These are phyloP conservation scores for Marronus borbonicus DNA, from an alignment of 2,888 invertebrate species.

Conservation along the genomic window DNA sequence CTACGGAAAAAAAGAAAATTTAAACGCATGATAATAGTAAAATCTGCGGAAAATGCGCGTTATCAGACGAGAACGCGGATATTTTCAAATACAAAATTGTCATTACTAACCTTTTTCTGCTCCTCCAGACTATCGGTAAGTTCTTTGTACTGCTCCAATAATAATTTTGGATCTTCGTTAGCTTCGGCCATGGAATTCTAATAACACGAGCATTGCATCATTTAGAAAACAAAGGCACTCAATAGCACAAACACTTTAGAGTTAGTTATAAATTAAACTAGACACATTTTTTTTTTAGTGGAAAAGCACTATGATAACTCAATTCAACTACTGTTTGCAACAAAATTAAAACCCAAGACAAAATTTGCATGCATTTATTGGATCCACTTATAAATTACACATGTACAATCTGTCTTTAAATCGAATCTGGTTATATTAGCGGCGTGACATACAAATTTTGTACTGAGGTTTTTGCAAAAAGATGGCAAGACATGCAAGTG, in stretches of 20 bases:
- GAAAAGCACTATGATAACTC: constrained; percentile 25
- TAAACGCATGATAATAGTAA: background rate
- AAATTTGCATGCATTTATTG: constrained; percentile 64
- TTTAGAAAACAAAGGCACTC: constrained; percentile 38
- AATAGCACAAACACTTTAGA: constrained; percentile 34
- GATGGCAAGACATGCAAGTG: constrained; percentile 20
- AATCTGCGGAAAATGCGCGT: background rate
- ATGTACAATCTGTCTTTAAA: constrained; percentile 25
- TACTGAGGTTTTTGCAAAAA: constrained; percentile 53
- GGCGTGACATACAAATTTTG: constrained; percentile 61
- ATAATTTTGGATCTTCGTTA: constrained; percentile 60
- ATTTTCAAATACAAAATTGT: constrained; percentile 17
- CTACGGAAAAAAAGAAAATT: background rate
- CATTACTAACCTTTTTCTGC: constrained; percentile 66
- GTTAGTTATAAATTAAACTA: constrained; percentile 52
- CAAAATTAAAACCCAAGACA: constrained; percentile 60
- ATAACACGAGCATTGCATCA: constrained; percentile 41
- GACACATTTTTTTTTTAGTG: constrained; percentile 18
- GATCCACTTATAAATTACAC: constrained; percentile 48
- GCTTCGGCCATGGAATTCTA: constrained; percentile 61
- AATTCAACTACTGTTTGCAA: constrained; percentile 44
- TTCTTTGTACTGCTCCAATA: constrained; percentile 65
- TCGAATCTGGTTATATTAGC: background rate
- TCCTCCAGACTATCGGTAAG: constrained; percentile 65
- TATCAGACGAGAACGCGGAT: constrained; percentile 14